Conservation (phyloP, 1,140 invertebrate species). For the Sarcophaga bullata region DNA sequence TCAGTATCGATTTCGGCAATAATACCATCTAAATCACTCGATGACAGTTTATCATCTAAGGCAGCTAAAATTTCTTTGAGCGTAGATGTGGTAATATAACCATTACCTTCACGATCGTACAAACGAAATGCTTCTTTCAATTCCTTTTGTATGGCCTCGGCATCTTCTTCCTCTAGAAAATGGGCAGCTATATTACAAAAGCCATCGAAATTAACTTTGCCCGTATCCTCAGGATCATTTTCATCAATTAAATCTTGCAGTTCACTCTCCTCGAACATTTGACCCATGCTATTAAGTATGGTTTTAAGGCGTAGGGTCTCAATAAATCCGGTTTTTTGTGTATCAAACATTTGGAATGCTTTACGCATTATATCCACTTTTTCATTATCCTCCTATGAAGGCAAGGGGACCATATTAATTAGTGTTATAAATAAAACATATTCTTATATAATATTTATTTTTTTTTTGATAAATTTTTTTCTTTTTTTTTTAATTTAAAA, state of each 20-base stretch:
- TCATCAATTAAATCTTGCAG: constrained; percentile 84
- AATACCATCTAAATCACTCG: constrained; percentile 86
- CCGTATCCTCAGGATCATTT: constrained; percentile 86
- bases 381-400: constrained; percentile 72
- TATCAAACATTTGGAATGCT: constrained; percentile 95
- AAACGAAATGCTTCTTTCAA: constrained; percentile 91
- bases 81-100: constrained; percentile 90
- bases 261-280: constrained; percentile 89
- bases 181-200: constrained; percentile 91
- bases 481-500: neutral
- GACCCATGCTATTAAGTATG: constrained; percentile 93
- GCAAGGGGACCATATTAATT: too few species aligned
- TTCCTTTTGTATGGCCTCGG: constrained; percentile 93
- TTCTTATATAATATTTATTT: neutral
- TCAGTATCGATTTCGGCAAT: constrained; percentile 95
- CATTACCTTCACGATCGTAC: constrained; percentile 85
- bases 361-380: constrained; percentile 89
- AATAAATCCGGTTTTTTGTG: constrained; percentile 88
- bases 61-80: constrained; percentile 91
- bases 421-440: neutral
- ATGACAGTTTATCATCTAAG: constrained; percentile 89
- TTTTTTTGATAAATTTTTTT: neutral
- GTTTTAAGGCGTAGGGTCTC: constrained; percentile 89
- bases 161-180: constrained; percentile 91
- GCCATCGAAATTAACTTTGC: constrained; percentile 93